Percentiles rank a stretch among this genome's conserved stretches.
Evolutionary conservation across 2,113 vertebrate genomes (phyloP).

Genomic region (Rutilus rutilus): DNA sequence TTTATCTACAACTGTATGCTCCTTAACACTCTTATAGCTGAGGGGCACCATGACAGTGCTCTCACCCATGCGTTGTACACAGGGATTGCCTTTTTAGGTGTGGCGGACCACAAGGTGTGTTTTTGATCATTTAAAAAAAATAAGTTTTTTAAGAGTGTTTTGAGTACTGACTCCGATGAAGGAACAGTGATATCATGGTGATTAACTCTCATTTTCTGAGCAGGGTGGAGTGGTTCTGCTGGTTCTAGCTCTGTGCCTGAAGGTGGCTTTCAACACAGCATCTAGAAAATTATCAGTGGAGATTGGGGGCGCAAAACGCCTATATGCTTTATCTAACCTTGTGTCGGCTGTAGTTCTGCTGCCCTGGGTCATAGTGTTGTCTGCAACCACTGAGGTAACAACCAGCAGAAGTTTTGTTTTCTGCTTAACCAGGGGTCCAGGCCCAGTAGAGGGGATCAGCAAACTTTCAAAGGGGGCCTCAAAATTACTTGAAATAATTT

Average conservation of each 20-base stretch:
- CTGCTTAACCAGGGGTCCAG: background rate
- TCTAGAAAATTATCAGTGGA: constrained; percentile 92
- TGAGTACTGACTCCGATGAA: background rate
- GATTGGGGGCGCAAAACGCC: constrained; percentile 91
- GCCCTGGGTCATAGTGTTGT: constrained; percentile 93
- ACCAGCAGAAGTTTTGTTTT: background rate
- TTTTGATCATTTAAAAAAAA: background rate
- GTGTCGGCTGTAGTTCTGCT: constrained; percentile 86
- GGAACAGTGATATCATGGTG: background rate
- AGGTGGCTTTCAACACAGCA: constrained; percentile 92
- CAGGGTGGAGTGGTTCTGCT: constrained; percentile 95
- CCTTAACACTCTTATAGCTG: constrained; percentile 85
- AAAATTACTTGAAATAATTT: too few species aligned
- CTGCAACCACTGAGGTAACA: constrained; percentile 90
- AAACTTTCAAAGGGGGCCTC: background rate
- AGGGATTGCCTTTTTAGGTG: constrained; percentile 89
- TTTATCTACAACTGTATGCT: background rate
- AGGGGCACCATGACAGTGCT: constrained; percentile 96
- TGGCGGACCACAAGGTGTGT: constrained; percentile 96
- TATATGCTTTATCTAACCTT: constrained; percentile 92
- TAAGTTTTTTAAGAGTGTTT: background rate
- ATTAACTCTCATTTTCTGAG: background rate
- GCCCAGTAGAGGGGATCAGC: background rate
- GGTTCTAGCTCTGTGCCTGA: constrained; percentile 88
- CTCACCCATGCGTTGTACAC: constrained; percentile 95